Base-by-base conservation (phyloP, 2,113 vertebrate species). In the Echinops telfairi region DNA sequence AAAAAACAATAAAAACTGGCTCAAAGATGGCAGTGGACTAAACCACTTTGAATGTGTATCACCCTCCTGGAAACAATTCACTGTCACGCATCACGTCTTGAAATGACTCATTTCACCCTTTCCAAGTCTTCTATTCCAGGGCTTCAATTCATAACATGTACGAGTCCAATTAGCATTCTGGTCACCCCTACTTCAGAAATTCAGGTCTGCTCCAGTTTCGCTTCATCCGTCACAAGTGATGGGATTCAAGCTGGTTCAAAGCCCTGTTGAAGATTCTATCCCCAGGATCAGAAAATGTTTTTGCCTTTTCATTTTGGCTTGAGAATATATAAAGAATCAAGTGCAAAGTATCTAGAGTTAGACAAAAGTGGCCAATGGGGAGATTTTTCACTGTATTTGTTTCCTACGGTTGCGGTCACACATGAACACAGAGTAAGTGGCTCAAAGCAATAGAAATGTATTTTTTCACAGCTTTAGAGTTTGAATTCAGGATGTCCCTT, bases 281-380 rank as follows among this genome's bases (percentile, higher is more conserved):
- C 4, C 25, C 17, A 90, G 64, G 27, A 57, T 75, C 29, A 75
- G 53, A 90, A 47, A 40, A 47, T 25, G 10, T 62, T 58, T 95
- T 92, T 83, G 7, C 75, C 68, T 36, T 93, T 87, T 90, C 25
- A 5, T n/a, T 29, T 91, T 87, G 36, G 9, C 75, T 85, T 95
- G 38, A 79, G 33, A 81, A 93, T 86, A 22, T 90, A 27, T 19
- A 83, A 79, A 79, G 23, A 92, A 71, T 53, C 27, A 82, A 77
- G 11, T 53, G 38, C 83, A 89, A 92, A 92, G 23, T 6, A 88
- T 29, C 64, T 84, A 85, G 23, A 92, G 57, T 64, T 90, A 89
- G 68, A 75, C 62, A 47, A 91, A 83, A 83, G 89, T 76, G 57
- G 29, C 60, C 64, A 27, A 22, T 66, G 22, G 11, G 29, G 57